These are phyloP conservation scores for Pseudobourletiella spinata DNA, from an alignment of 1,140 invertebrate species.

Conservation along the genomic window DNA sequence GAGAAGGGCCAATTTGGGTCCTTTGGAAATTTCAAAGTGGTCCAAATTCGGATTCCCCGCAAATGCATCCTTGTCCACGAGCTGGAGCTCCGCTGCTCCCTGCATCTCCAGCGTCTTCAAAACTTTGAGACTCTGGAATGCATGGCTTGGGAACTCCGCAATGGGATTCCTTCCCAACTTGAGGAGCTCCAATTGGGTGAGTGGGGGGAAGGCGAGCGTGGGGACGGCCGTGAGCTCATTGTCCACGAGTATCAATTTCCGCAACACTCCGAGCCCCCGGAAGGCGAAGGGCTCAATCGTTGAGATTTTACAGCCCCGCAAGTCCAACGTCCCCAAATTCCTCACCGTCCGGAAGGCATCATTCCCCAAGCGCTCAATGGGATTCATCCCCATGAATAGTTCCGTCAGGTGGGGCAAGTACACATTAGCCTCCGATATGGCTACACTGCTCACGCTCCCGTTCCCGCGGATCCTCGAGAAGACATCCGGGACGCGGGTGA, in stretches of 20 bases:
- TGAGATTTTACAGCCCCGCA: slow-evolving; percentile 65
- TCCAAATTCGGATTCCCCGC: slow-evolving; percentile 70
- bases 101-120: slow-evolving; percentile 65
- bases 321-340: slow-evolving; percentile 61
- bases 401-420: slow-evolving; percentile 54
- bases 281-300: slow-evolving; percentile 67
- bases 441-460: slow-evolving; percentile 48
- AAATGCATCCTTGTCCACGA: slow-evolving; percentile 64
- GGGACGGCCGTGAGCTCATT: slow-evolving; percentile 66
- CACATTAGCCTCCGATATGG: slow-evolving; percentile 52
- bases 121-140: slow-evolving; percentile 65
- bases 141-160: slow-evolving; percentile 52
- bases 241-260: slow-evolving; percentile 64
- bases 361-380: slow-evolving; percentile 59
- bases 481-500: slow-evolving; percentile 55
- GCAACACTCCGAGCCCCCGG: slow-evolving; percentile 53
- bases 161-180: slow-evolving; percentile 75
- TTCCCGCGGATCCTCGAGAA: slow-evolving; percentile 30
- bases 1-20: slow-evolving; percentile 58
- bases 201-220: slow-evolving; percentile 58
- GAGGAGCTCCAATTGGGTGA: slow-evolving; percentile 65
- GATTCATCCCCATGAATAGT: slow-evolving; percentile 71
- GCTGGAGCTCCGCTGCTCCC: slow-evolving; percentile 58
- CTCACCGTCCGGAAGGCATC: slow-evolving; percentile 65
- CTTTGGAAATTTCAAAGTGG: slow-evolving; percentile 61